A percentile compares a stretch with the other conserved stretches of the same genome.
These are phyloP conservation scores for Deilephila porcellus DNA, from an alignment of 2,888 invertebrate species.

Conservation along the genomic window DNA sequence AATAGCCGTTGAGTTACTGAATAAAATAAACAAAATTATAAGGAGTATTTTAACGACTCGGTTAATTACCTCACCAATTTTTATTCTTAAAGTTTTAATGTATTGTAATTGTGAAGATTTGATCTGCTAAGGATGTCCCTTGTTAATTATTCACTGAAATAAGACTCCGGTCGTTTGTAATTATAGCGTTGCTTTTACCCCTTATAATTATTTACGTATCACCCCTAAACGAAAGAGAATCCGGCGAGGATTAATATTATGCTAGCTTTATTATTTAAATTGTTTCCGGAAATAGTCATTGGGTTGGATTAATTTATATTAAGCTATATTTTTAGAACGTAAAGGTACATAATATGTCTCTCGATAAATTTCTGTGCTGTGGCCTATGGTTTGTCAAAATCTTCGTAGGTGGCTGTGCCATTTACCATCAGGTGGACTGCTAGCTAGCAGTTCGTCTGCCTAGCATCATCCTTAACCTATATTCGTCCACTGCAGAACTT, in stretches of 20 bases:
- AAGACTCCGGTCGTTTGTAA: constrained; percentile 36
- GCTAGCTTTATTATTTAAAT: constrained; percentile 51
- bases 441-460: no score
- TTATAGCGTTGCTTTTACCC: constrained; percentile 39
- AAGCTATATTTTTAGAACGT: no score
- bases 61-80: not conserved
- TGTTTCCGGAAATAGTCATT: constrained; percentile 50
- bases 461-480: no score
- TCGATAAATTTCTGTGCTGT: no score
- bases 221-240: constrained; percentile 51
- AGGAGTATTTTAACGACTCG: not conserved
- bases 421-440: no score
- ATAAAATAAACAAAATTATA: not conserved
- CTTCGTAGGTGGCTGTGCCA: no score
- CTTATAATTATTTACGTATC: constrained; percentile 44
- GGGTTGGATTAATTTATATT: not conserved
- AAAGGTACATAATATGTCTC: no score
- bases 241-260: constrained; percentile 44
- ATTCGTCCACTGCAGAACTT: no score
- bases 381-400: no score
- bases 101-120: constrained; percentile 12
- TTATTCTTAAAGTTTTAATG: not conserved
- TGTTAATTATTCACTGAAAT: constrained; percentile 39
- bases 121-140: constrained; percentile 9
- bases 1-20: not conserved